phyloP scores from a whole-genome alignment of 2,797 vertebrate genomes.

The Paedocypris micromegethes region DNA sequence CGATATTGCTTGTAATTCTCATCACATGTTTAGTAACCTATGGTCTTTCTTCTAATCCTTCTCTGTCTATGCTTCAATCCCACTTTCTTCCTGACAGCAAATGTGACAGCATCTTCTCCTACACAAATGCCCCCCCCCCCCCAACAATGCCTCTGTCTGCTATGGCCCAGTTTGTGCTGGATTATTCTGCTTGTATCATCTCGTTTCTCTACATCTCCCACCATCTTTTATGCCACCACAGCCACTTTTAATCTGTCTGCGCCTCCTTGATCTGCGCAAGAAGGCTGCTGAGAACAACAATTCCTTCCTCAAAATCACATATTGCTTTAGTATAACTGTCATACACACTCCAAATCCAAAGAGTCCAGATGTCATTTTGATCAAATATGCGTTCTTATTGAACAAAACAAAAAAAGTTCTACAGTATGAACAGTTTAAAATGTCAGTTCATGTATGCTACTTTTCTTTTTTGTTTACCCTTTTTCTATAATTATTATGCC shows the following conservation, averaged over 20 bases:
- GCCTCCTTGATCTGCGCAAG: conserved; percentile 13
- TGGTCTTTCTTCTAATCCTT: background rate
- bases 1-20: background rate
- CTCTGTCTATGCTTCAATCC: background rate
- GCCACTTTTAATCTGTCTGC: conserved; percentile 17
- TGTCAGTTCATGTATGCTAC: no score
- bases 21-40: conserved; percentile 1
- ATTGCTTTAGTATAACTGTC: background rate
- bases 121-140: conserved; percentile 8
- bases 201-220: conserved; percentile 22
- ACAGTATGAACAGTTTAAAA: no score
- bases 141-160: conserved; percentile 16
- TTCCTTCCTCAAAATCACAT: conserved; percentile 8
- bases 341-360: background rate
- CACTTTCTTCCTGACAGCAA: background rate
- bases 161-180: conserved; percentile 33
- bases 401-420: no score
- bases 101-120: conserved; percentile 21
- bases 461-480: no score
- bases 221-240: conserved; percentile 23
- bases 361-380: background rate
- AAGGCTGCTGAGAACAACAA: background rate
- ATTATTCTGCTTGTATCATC: conserved; percentile 28
- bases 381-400: no score
- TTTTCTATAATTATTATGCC: no score